These are phyloP conservation scores for Chamaetylas fuelleborni DNA, from an alignment of 2,113 vertebrate genomes.

Conservation along the genomic window DNA sequence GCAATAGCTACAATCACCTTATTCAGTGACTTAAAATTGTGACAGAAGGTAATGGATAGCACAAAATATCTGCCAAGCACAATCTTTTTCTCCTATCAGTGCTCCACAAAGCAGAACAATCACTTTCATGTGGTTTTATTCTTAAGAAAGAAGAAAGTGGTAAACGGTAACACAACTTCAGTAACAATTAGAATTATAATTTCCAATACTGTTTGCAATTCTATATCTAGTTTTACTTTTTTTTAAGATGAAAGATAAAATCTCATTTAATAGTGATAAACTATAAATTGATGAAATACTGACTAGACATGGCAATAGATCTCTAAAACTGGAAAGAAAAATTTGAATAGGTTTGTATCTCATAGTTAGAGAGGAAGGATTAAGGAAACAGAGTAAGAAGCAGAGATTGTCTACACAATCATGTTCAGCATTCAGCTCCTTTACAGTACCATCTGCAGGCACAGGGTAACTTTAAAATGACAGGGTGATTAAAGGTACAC, in stretches of 20 bases:
- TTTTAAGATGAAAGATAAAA: not conserved
- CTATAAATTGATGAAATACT: not conserved
- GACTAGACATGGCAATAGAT: not conserved
- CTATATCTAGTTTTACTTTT: not conserved
- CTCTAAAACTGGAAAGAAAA: not conserved
- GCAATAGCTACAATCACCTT: constrained; percentile 50
- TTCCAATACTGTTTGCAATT: not conserved
- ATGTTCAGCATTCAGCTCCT: not conserved
- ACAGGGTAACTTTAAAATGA: not conserved
- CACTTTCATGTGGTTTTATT: not conserved
- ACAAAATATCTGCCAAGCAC: constrained; percentile 24
- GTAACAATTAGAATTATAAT: not conserved
- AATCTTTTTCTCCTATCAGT: not conserved
- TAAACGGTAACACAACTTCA: not conserved
- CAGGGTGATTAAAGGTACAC: not conserved
- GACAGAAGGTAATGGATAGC: constrained; percentile 43
- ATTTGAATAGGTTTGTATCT: not conserved
- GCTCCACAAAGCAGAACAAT: not conserved
- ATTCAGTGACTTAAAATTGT: constrained; percentile 52
- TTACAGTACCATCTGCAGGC: not conserved
- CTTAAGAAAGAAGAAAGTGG: not conserved
- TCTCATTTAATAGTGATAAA: not conserved
- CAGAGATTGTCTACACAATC: not conserved
- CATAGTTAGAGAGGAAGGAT: not conserved
- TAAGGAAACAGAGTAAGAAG: not conserved